Evolutionary conservation across 2,113 vertebrate genomes (phyloP).

Genomic region (Leuciscus idus): DNA sequence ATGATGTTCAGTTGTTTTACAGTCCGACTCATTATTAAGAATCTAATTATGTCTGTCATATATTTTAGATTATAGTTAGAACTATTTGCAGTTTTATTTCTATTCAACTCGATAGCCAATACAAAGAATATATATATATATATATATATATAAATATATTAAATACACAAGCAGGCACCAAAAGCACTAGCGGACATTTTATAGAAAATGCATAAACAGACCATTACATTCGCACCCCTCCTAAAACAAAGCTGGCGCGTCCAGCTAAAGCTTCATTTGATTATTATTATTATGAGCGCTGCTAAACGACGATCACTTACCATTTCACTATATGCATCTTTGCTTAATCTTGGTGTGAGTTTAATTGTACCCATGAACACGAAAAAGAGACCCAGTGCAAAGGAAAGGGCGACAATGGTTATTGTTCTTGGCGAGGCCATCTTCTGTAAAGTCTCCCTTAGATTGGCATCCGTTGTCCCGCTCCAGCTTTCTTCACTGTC

Average conservation of each 20-base stretch:
- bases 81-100: background rate
- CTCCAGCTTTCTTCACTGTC: slow-evolving; percentile 39
- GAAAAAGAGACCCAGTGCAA: slow-evolving; percentile 94
- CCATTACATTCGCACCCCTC: background rate
- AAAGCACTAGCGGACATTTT: background rate
- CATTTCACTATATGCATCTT: slow-evolving; percentile 96
- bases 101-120: background rate
- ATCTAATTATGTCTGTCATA: background rate
- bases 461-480: slow-evolving; percentile 48
- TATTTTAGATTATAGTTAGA: background rate
- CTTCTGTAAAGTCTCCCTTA: slow-evolving; percentile 54
- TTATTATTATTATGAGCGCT: background rate
- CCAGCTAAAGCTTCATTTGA: background rate
- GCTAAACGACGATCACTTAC: slow-evolving; percentile 77
- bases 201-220: background rate
- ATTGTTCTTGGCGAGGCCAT: slow-evolving; percentile 95
- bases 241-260: slow-evolving; percentile 6
- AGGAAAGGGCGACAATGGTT: slow-evolving; percentile 91
- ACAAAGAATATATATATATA: background rate
- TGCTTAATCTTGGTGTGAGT: slow-evolving; percentile 93
- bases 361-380: slow-evolving; percentile 99
- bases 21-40: background rate
- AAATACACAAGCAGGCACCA: background rate
- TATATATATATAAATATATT: background rate
- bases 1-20: background rate